Percentiles rank a stretch among this genome's conserved stretches.
Conservation (phyloP, 2,113 vertebrate species). For the Phaethornis superciliosus region DNA sequence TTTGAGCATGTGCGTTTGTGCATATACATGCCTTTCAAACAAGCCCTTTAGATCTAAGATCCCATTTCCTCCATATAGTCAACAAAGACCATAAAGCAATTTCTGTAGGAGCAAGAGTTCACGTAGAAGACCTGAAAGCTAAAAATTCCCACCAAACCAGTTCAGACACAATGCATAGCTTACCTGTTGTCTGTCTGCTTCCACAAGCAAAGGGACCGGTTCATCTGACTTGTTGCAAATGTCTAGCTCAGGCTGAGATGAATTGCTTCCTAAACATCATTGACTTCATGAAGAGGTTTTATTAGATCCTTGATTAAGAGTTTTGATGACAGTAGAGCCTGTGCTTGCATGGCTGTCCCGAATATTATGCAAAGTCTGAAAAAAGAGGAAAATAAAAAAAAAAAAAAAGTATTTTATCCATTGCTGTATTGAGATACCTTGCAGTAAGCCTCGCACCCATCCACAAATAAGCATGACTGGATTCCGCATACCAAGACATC, state of each 20-base stretch:
- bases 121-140: constrained; percentile 43
- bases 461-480: not conserved
- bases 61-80: constrained; percentile 57
- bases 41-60: constrained; percentile 48
- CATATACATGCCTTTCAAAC: constrained; percentile 52
- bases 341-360: not conserved
- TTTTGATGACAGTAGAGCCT: not conserved
- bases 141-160: constrained; percentile 61
- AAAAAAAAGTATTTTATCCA: not conserved
- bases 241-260: not conserved
- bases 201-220: constrained; percentile 16
- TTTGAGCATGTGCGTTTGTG: constrained; percentile 24
- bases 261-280: constrained; percentile 14
- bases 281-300: not conserved
- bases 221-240: constrained; percentile 2
- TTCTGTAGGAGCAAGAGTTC: constrained; percentile 64
- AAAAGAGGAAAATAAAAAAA: not conserved
- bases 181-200: constrained; percentile 46
- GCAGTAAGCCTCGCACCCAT: not conserved
- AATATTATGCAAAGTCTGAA: not conserved
- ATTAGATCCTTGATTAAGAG: not conserved
- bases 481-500: not conserved
- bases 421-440: not conserved
- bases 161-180: constrained; percentile 55
- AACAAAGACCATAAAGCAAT: constrained; percentile 63